Evolutionary conservation across 2,888 invertebrate species (phyloP).

Genomic region (Philonicus albiceps): DNA sequence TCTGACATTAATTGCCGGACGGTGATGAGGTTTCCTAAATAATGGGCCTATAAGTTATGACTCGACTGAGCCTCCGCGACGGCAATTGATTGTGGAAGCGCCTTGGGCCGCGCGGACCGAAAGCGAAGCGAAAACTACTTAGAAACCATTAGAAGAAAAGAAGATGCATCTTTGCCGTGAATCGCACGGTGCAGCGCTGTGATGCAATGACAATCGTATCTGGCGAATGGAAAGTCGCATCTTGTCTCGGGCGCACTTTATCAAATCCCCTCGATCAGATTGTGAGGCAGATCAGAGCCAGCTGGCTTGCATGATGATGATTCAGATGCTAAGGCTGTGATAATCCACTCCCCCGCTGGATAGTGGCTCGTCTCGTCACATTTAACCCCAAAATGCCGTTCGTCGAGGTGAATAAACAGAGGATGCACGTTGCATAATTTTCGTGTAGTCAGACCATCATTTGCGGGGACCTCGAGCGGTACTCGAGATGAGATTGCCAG

Average conservation of each 20-base stretch:
- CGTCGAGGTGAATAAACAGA: slow-evolving; percentile 3
- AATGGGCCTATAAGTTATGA: neutral
- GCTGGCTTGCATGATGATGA: neutral
- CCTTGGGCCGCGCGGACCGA: neutral
- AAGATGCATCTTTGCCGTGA: neutral
- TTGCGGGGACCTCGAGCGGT: neutral
- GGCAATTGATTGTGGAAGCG: neutral
- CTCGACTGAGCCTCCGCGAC: neutral
- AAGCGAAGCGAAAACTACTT: neutral
- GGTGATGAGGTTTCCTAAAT: slow-evolving; percentile 1
- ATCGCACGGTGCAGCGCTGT: neutral
- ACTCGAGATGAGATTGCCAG: neutral
- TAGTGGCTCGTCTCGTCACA: slow-evolving; percentile 18
- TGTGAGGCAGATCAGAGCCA: neutral
- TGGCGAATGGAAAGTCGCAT: neutral
- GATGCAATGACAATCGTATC: neutral
- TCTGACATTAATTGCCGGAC: neutral
- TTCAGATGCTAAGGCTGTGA: neutral
- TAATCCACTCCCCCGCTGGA: neutral
- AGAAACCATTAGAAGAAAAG: neutral
- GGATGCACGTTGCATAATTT: slow-evolving; percentile 31
- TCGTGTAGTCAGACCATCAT: slow-evolving; percentile 27
- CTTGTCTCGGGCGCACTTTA: neutral
- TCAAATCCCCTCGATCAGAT: slow-evolving; percentile 21
- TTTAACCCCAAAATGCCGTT: slow-evolving; percentile 31